phyloP scores from a whole-genome alignment of 2,888 invertebrate species.

The Disparrhopalites patrizii region DNA sequence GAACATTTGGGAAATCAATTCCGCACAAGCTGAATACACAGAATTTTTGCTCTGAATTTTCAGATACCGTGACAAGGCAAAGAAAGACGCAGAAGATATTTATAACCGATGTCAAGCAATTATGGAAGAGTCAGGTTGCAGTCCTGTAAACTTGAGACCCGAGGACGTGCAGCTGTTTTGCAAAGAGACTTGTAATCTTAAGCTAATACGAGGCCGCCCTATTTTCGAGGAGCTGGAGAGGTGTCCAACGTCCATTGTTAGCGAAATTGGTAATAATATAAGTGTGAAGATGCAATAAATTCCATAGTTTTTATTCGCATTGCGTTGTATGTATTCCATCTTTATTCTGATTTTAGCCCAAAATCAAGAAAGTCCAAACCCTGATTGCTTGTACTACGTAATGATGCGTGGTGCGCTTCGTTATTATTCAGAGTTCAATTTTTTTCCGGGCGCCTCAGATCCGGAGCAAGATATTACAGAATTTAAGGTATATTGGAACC shows the following conservation, averaged over 20 bases:
- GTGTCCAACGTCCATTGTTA: constrained; percentile 57
- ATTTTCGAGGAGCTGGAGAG: constrained; percentile 76
- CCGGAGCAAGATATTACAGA: constrained; percentile 85
- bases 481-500: constrained; percentile 67
- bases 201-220: constrained; percentile 67
- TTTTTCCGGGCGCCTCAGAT: constrained; percentile 81
- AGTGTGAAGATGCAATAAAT: no score
- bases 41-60: no score
- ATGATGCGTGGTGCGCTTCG: constrained; percentile 85
- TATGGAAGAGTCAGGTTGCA: constrained; percentile 55
- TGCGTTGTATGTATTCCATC: constrained; percentile 48
- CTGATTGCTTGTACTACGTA: constrained; percentile 83
- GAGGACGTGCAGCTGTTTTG: constrained; percentile 80
- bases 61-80: constrained; percentile 75
- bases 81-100: constrained; percentile 73
- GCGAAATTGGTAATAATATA: constrained; percentile 56
- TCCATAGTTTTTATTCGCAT: neutral
- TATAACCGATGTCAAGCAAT: constrained; percentile 76
- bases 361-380: constrained; percentile 76
- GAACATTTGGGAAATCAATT: no score
- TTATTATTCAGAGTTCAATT: constrained; percentile 81
- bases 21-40: no score
- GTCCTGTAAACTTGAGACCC: constrained; percentile 38
- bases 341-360: constrained; percentile 62
- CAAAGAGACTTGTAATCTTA: constrained; percentile 76